These are phyloP conservation scores for Pantherophis guttatus DNA, from an alignment of 2,113 vertebrate genomes.

Conservation along the genomic window DNA sequence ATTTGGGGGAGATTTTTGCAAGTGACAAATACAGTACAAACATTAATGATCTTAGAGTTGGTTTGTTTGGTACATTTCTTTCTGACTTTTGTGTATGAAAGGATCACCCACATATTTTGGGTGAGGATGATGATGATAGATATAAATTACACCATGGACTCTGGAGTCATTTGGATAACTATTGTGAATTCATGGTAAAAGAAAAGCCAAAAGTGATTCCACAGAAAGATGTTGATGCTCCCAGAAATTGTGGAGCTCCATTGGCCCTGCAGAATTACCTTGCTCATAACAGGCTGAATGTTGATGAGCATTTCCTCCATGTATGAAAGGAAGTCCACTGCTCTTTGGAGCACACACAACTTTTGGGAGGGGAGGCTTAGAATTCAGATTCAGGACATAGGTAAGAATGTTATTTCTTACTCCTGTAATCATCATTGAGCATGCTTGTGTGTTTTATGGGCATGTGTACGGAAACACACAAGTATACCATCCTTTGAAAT, in stretches of 20 bases:
- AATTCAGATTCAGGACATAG: not conserved
- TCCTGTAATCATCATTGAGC: not conserved
- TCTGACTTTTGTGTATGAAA: not conserved
- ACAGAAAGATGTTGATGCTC: conserved; percentile 22
- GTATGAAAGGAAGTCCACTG: not conserved
- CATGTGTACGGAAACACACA: not conserved
- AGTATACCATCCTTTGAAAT: not conserved
- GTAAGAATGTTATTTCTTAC: not conserved
- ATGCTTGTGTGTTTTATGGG: not conserved
- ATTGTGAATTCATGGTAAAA: conserved; percentile 45
- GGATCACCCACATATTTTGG: not conserved
- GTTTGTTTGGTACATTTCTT: not conserved
- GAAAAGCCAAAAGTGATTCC: conserved; percentile 32
- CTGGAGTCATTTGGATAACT: not conserved
- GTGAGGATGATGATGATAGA: not conserved
- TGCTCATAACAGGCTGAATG: not conserved
- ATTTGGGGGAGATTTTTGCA: conserved; percentile 62
- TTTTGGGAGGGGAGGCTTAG: not conserved
- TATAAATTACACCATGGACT: not conserved
- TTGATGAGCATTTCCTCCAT: not conserved
- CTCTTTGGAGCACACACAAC: not conserved
- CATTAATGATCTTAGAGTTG: conserved; percentile 8
- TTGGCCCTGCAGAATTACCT: not conserved
- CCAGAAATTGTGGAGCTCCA: not conserved
- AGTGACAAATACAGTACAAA: conserved; percentile 38